Evolutionary conservation across 2,888 invertebrate species (phyloP).

Genomic region (Eucera pruinosa): DNA sequence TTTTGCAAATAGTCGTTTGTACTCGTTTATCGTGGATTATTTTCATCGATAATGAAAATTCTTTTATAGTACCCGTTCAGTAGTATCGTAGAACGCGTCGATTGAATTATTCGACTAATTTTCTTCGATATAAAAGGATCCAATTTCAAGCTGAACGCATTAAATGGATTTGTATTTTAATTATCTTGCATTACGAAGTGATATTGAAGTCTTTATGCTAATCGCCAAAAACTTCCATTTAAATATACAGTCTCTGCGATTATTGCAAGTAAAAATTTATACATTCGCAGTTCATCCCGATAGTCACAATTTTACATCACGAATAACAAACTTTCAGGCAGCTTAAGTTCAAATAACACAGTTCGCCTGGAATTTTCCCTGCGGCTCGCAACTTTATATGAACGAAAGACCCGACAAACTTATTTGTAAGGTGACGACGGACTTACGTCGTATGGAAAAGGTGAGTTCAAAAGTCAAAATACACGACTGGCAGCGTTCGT

Average conservation of each 20-base stretch:
- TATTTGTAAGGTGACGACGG: background rate
- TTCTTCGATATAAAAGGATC: slow-evolving; percentile 8
- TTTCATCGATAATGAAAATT: background rate
- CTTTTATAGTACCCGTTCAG: background rate
- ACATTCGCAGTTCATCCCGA: slow-evolving; percentile 1
- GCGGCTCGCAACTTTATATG: no score
- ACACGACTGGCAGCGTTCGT: background rate
- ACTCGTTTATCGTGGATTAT: background rate
- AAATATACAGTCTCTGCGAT: background rate
- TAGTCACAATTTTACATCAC: background rate
- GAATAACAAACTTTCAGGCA: no score
- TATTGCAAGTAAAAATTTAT: slow-evolving; percentile 34
- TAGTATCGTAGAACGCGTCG: background rate
- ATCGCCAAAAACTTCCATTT: slow-evolving; percentile 27
- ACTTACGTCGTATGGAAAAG: background rate
- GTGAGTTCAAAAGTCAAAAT: background rate
- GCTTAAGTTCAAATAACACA: slow-evolving; percentile 10
- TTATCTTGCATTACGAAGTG: background rate
- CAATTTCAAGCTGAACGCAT: background rate
- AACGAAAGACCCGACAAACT: no score
- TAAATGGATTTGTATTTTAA: slow-evolving; percentile 24
- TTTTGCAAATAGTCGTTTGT: background rate
- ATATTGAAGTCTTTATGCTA: slow-evolving; percentile 21
- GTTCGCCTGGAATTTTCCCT: background rate
- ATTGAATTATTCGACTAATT: background rate